A percentile compares a stretch with the other conserved stretches of the same genome.
Evolutionary conservation across 2,113 vertebrate species (phyloP).

Genomic region (rabbit (Oryctolagus cuniculus)): mOryCun1.1 NC_091441.1:41323001-41323500

Average conservation of each 20-base stretch:
- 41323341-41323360: background rate
- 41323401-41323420: constrained; percentile 15
- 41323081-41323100: background rate
- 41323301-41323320: background rate
- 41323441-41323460: background rate
- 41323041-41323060: constrained; percentile 21
- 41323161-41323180: background rate
- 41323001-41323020: background rate
- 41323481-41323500: constrained; percentile 48
- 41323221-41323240: background rate
- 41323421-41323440: background rate
- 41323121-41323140: background rate
- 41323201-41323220: background rate
- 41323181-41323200: background rate
- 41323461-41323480: constrained; percentile 9
- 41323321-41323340: background rate
- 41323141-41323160: background rate
- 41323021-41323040: background rate
- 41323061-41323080: background rate
- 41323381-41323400: background rate
- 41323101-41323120: background rate
- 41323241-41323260: background rate
- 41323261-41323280: background rate
- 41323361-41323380: background rate
- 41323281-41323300: background rate